Evolutionary conservation across 2,797 vertebrate species (phyloP).

Genomic region (Eulemur rubriventer): DNA sequence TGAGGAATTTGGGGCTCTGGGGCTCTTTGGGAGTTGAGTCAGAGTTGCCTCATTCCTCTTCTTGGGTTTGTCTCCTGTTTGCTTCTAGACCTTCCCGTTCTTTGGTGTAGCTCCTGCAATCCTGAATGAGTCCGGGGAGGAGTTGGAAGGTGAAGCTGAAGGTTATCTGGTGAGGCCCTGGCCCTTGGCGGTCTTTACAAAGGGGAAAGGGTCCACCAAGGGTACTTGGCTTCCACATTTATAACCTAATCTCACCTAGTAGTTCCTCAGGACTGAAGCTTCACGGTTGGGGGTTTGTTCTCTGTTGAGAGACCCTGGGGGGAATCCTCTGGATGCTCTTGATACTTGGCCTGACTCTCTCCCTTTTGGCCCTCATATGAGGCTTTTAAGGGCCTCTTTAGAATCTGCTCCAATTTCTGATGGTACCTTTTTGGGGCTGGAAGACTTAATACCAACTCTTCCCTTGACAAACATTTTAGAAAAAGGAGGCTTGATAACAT

Average conservation of each 20-base stretch:
- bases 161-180: constrained; percentile 93
- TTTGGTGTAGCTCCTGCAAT: constrained; percentile 97
- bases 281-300: not conserved
- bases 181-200: not conserved
- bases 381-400: not conserved
- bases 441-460: constrained; percentile 50
- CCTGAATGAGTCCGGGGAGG: constrained; percentile 95
- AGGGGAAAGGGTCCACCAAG: not conserved
- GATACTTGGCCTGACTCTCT: constrained; percentile 39
- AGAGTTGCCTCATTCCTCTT: not conserved
- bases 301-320: constrained; percentile 8
- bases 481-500: constrained; percentile 9
- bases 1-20: not conserved
- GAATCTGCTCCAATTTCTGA: constrained; percentile 16
- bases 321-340: not conserved
- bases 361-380: not conserved
- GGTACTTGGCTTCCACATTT: constrained; percentile 31
- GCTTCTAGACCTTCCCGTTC: constrained; percentile 94
- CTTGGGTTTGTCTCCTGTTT: constrained; percentile 28
- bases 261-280: constrained; percentile 35
- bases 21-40: not conserved
- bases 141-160: constrained; percentile 95
- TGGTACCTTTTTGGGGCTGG: not conserved
- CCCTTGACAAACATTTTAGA: constrained; percentile 23
- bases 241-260: constrained; percentile 36